Evolutionary conservation across 2,888 invertebrate genomes (phyloP).

Genomic region (Koerneria pararmatus): DNA sequence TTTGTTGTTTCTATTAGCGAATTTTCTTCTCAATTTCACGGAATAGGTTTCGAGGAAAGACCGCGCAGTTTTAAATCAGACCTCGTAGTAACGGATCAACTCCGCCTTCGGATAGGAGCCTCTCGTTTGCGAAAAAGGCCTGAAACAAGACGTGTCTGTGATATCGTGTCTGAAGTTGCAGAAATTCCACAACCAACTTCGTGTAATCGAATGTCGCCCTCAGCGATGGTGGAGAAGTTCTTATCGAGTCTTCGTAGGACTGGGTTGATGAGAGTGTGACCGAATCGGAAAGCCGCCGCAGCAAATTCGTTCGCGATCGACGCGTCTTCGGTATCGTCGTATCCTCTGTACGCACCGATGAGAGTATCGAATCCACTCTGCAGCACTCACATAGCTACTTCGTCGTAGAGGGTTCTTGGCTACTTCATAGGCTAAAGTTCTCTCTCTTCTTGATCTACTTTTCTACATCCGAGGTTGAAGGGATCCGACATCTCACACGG

Average conservation of each 20-base stretch:
- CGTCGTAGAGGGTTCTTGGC: too few species aligned
- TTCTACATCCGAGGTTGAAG: too few species aligned
- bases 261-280: constrained; percentile 93
- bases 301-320: constrained; percentile 82
- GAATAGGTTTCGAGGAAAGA: too few species aligned
- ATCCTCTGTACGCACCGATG: constrained; percentile 78
- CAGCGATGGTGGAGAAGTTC: constrained; percentile 68
- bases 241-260: constrained; percentile 67
- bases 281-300: constrained; percentile 86
- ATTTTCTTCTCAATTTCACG: too few species aligned
- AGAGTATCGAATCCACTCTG: constrained; percentile 63
- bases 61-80: too few species aligned
- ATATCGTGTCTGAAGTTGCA: neutral
- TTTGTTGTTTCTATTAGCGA: too few species aligned
- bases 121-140: constrained; percentile 95
- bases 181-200: constrained; percentile 56
- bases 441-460: too few species aligned
- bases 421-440: too few species aligned
- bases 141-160: neutral
- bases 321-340: constrained; percentile 67
- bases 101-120: constrained; percentile 91
- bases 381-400: too few species aligned
- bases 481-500: too few species aligned
- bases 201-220: constrained; percentile 83
- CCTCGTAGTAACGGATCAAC: constrained; percentile 83